Percentiles rank a stretch among this genome's conserved stretches.
Evolutionary conservation across 2,888 invertebrate genomes (phyloP).

Genomic region (Pyrochroa serraticornis): DNA sequence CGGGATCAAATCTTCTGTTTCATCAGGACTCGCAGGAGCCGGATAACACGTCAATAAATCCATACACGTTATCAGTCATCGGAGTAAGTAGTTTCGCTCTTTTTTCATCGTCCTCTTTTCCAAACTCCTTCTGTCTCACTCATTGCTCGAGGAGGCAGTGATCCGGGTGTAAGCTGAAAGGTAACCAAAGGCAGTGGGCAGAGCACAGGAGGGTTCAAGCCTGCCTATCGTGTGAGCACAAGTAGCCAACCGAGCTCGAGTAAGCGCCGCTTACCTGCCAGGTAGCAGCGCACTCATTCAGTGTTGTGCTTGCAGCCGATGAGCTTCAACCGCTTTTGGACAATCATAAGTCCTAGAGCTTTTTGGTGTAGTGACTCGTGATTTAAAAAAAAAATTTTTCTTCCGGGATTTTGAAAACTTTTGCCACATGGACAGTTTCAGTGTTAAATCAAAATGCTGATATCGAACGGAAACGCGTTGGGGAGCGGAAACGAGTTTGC

Average conservation of each 20-base stretch:
- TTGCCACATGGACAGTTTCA: constrained; percentile 15
- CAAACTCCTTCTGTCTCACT: constrained; percentile 25
- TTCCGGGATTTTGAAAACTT: neutral
- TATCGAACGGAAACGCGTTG: constrained; percentile 68
- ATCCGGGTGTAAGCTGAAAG: constrained; percentile 43
- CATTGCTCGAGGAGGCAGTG: constrained; percentile 10
- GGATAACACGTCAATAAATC: constrained; percentile 50
- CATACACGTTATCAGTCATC: constrained; percentile 48
- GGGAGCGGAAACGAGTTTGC: constrained; percentile 61
- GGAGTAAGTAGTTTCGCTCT: constrained; percentile 28
- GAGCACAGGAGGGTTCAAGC: constrained; percentile 55
- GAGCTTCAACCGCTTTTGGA: constrained; percentile 52
- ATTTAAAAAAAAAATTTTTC: neutral
- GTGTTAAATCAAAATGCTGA: constrained; percentile 62
- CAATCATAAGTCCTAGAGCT: constrained; percentile 32
- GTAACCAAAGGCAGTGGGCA: constrained; percentile 55
- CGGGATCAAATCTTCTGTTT: constrained; percentile 36
- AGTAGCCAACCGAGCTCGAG: constrained; percentile 58
- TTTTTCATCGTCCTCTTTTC: constrained; percentile 26
- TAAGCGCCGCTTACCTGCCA: constrained; percentile 56
- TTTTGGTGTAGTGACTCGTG: constrained; percentile 22
- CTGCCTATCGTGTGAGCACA: constrained; percentile 56
- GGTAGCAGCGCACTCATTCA: constrained; percentile 58
- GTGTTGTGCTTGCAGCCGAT: constrained; percentile 58
- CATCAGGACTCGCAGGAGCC: constrained; percentile 36